Evolutionary conservation across 2,888 invertebrate genomes (phyloP).

Genomic region (Neoscelio sp.): DNA sequence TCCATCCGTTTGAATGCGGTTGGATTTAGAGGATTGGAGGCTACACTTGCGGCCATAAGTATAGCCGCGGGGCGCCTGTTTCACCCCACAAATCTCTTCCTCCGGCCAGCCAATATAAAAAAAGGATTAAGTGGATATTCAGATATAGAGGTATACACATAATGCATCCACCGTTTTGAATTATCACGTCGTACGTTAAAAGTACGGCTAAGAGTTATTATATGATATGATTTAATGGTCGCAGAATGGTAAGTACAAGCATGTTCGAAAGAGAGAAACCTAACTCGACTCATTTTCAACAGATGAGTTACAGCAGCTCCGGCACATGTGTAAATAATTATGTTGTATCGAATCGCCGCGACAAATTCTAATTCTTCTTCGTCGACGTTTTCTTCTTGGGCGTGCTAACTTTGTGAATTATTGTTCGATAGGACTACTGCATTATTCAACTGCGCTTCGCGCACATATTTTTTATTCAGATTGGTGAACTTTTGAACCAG

Average conservation of each 20-base stretch:
- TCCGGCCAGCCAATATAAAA: constrained; percentile 73
- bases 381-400: neutral
- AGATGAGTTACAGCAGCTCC: constrained; percentile 42
- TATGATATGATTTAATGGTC: constrained; percentile 77
- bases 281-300: constrained; percentile 30
- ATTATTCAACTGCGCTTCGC: constrained; percentile 15
- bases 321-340: constrained; percentile 42
- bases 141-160: constrained; percentile 66
- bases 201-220: constrained; percentile 75
- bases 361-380: constrained; percentile 15
- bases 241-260: constrained; percentile 31
- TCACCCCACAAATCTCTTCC: constrained; percentile 76
- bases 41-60: constrained; percentile 68
- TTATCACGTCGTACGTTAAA: constrained; percentile 76
- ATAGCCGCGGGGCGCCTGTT: constrained; percentile 74
- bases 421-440: constrained; percentile 8
- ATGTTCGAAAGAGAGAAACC: constrained; percentile 9
- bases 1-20: constrained; percentile 13
- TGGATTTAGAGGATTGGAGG: constrained; percentile 42
- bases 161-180: constrained; percentile 75
- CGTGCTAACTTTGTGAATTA: constrained; percentile 12
- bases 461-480: neutral
- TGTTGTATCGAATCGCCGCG: constrained; percentile 32
- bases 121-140: constrained; percentile 77
- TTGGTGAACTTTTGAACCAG: constrained; percentile 9